phyloP scores from a whole-genome alignment of 2,888 invertebrate genomes.

The Tuta absoluta region DNA sequence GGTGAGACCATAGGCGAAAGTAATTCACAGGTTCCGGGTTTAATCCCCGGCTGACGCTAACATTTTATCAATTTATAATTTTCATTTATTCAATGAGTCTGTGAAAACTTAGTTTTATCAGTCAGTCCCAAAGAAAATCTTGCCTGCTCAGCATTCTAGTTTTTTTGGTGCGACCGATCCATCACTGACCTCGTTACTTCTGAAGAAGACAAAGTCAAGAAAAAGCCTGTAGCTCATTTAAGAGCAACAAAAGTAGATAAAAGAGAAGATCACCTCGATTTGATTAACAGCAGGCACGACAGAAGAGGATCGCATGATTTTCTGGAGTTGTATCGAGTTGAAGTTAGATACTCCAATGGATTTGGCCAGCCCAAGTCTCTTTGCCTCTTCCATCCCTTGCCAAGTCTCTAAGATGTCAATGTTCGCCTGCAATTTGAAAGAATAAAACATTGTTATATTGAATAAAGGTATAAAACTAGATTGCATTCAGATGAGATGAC shows the following conservation, averaged over 20 bases:
- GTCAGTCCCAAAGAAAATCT: no score
- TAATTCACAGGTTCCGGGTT: no score
- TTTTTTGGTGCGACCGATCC: no score
- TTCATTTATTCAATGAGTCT: no score
- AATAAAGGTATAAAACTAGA: neutral
- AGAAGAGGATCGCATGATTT: constrained; percentile 78
- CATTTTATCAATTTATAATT: no score
- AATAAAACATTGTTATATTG: neutral
- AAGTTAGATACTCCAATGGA: constrained; percentile 91
- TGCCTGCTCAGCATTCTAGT: no score
- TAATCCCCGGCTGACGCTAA: no score
- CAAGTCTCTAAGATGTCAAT: constrained; percentile 85
- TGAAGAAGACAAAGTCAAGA: neutral
- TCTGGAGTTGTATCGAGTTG: constrained; percentile 84
- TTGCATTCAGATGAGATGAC: neutral
- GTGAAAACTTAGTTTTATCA: no score
- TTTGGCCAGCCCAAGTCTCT: constrained; percentile 82
- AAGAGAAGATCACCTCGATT: constrained; percentile 57
- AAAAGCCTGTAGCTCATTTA: no score
- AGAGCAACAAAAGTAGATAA: constrained; percentile 18
- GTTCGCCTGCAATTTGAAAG: neutral
- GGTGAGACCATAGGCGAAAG: no score
- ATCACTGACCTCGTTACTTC: neutral
- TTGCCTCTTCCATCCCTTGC: constrained; percentile 85
- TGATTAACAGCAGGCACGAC: constrained; percentile 83